Evolutionary conservation across 2,888 invertebrate genomes (phyloP).

Genomic region (Gastracanthus pulcherrimus): DNA sequence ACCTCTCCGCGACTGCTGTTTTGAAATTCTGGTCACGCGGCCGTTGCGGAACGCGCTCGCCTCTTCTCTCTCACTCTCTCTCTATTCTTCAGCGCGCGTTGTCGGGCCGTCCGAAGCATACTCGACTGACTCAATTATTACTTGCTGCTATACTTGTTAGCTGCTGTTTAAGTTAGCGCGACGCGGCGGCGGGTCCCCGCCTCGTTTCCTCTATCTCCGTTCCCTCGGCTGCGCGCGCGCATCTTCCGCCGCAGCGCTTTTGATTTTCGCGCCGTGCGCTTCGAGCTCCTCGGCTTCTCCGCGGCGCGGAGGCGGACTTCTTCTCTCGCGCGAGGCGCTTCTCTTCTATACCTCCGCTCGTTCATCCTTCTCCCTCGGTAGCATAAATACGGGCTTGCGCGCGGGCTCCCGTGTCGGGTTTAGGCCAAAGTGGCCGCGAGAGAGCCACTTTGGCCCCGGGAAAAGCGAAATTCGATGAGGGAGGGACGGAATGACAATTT

Average conservation of each 20-base stretch:
- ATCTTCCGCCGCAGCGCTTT: slow-evolving; percentile 37
- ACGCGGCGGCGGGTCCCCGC: slow-evolving; percentile 10
- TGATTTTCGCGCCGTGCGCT: slow-evolving; percentile 39
- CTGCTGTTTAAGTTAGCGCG: slow-evolving; percentile 70
- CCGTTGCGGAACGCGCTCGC: slow-evolving; percentile 54
- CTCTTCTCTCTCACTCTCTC: slow-evolving; percentile 50
- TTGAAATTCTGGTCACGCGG: slow-evolving; percentile 70
- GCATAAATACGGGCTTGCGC: slow-evolving; percentile 16
- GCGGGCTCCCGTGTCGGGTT: background rate
- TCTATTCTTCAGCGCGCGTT: slow-evolving; percentile 3
- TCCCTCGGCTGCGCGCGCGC: slow-evolving; percentile 26
- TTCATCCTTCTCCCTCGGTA: too few species aligned
- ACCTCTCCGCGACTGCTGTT: slow-evolving; percentile 60
- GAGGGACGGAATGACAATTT: slow-evolving; percentile 35
- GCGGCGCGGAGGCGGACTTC: too few species aligned
- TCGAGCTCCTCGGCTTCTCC: background rate
- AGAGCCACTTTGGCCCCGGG: slow-evolving; percentile 18
- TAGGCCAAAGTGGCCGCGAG: slow-evolving; percentile 14
- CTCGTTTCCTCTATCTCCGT: slow-evolving; percentile 38
- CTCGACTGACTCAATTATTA: slow-evolving; percentile 72
- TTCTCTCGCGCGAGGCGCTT: too few species aligned
- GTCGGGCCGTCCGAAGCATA: slow-evolving; percentile 60
- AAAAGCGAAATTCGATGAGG: slow-evolving; percentile 28
- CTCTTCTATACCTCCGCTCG: too few species aligned
- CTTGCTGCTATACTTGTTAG: slow-evolving; percentile 70